These are phyloP conservation scores for Sebastes schlegelii DNA, from an alignment of 2,113 vertebrate species.

Conservation along the genomic window DNA sequence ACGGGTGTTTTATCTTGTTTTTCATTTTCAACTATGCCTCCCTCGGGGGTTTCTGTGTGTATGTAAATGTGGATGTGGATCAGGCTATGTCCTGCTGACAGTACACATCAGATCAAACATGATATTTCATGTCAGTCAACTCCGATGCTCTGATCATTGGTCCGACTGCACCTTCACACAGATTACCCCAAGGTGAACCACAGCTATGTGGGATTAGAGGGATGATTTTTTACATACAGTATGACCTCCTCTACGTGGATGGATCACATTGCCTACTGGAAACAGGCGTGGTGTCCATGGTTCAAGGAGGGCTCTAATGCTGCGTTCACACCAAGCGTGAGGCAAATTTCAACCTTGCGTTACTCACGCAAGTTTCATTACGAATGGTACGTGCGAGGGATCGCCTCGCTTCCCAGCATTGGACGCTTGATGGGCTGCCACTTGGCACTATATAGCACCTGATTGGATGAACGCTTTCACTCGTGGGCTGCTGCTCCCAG, in stretches of 20 bases:
- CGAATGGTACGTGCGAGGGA: too few species aligned
- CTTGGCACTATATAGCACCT: too few species aligned
- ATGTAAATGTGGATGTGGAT: slow-evolving; percentile 1
- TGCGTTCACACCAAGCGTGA: too few species aligned
- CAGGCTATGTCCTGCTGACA: slow-evolving; percentile 2
- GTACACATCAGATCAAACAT: neutral
- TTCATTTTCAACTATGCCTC: neutral
- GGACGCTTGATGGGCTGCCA: too few species aligned
- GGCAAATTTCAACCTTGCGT: too few species aligned
- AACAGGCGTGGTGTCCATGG: too few species aligned
- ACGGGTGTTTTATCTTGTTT: slow-evolving; percentile 7
- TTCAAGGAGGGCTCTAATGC: too few species aligned
- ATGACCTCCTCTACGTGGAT: slow-evolving; percentile 2
- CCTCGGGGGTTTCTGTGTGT: neutral
- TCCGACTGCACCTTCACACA: neutral
- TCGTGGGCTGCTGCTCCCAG: too few species aligned
- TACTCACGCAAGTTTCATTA: too few species aligned
- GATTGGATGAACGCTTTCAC: too few species aligned
- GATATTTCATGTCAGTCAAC: neutral
- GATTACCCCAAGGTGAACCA: slow-evolving; percentile 1
- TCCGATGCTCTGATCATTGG: neutral
- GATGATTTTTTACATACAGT: neutral
- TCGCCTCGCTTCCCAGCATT: too few species aligned
- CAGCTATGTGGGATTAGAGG: neutral
- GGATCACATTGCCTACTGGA: neutral